Evolutionary conservation across 2,797 vertebrate genomes (phyloP).

Genomic region (Brotula barbata): DNA sequence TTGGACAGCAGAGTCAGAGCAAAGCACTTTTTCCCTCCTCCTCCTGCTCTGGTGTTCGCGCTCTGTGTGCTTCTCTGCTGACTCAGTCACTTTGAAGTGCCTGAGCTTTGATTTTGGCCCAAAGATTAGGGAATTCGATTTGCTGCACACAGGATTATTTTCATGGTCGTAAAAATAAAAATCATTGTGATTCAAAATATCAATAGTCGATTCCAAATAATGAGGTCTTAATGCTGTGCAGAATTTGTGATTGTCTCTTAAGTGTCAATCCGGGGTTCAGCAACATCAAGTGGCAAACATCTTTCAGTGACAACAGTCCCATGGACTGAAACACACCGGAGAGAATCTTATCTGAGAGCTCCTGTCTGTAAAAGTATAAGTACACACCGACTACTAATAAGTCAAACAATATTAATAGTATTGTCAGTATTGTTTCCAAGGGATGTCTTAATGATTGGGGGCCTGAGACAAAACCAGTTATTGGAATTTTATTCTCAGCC

Average conservation of each 20-base stretch:
- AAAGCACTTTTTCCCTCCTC: conserved; percentile 13
- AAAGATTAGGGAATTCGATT: conserved; percentile 60
- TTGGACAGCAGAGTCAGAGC: conserved; percentile 52
- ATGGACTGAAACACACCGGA: conserved; percentile 37
- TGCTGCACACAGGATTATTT: conserved; percentile 48
- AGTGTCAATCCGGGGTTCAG: conserved; percentile 26
- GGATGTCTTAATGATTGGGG: too few species aligned
- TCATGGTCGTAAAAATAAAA: conserved; percentile 34
- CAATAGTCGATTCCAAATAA: conserved; percentile 47
- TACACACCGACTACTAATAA: too few species aligned
- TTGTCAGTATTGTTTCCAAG: too few species aligned
- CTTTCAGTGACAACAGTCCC: conserved; percentile 32
- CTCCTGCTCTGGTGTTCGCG: conserved; percentile 23
- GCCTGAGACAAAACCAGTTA: too few species aligned
- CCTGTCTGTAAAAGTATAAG: too few species aligned
- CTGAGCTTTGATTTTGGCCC: conserved; percentile 64
- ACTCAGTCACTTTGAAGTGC: conserved; percentile 57
- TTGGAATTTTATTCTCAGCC: too few species aligned
- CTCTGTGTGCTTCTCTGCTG: conserved; percentile 44
- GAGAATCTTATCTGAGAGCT: conserved; percentile 32
- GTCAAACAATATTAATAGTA: too few species aligned
- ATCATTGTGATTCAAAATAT: conserved; percentile 56
- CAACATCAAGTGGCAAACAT: conserved; percentile 27
- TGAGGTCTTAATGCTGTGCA: conserved; percentile 30
- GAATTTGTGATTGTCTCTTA: conserved; percentile 41